Evolutionary conservation across 2,888 invertebrate genomes (phyloP).

Genomic region (Siphlonurus alternatus): DNA sequence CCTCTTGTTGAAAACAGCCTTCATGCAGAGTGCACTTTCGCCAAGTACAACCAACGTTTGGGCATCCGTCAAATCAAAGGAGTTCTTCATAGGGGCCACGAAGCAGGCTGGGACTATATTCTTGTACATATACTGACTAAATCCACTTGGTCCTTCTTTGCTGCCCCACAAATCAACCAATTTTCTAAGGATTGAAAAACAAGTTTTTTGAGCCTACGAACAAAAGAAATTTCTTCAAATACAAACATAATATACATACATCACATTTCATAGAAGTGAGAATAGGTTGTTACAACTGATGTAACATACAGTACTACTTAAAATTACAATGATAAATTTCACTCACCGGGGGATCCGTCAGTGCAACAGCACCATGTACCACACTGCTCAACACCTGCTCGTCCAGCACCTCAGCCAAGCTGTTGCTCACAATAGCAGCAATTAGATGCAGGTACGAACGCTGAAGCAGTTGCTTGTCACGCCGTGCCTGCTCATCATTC

Average conservation of each 20-base stretch:
- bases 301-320: neutral
- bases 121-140: conserved; percentile 32
- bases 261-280: neutral
- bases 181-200: conserved; percentile 28
- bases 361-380: conserved; percentile 31
- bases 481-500: conserved; percentile 28
- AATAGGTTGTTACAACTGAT: neutral
- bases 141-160: conserved; percentile 24
- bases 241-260: neutral
- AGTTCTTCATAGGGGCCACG: conserved; percentile 30
- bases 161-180: conserved; percentile 31
- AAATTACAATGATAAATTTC: neutral
- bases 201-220: conserved; percentile 30
- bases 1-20: conserved; percentile 19
- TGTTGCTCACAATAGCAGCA: conserved; percentile 29
- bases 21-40: conserved; percentile 22
- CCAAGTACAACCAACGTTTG: conserved; percentile 28
- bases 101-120: conserved; percentile 34
- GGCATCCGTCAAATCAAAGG: conserved; percentile 32
- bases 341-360: conserved; percentile 30
- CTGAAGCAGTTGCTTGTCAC: conserved; percentile 29
- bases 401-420: conserved; percentile 21
- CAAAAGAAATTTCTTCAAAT: conserved; percentile 5
- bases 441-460: conserved; percentile 31
- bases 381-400: conserved; percentile 30